Conservation (phyloP, 1,140 invertebrate genomes). For the Parapsyche elsis region DNA sequence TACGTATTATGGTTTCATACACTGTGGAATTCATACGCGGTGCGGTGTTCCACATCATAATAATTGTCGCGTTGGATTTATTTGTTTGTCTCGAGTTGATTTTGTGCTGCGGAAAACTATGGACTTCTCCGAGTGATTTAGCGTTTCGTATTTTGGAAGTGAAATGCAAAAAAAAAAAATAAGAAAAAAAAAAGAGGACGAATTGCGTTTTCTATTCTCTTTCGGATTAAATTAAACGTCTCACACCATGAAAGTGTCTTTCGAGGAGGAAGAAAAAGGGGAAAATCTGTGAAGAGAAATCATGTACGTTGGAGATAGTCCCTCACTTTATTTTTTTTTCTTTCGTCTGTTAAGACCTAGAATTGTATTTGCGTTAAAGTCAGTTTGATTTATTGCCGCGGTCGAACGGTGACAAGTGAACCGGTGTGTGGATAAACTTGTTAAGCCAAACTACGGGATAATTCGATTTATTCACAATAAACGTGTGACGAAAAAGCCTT, state of each 20-base stretch:
- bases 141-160: too few species aligned
- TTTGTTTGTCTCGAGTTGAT: too few species aligned
- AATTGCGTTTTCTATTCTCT: not conserved
- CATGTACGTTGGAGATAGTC: constrained; percentile 11
- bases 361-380: constrained; percentile 18
- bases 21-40: too few species aligned
- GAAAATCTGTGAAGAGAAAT: not conserved
- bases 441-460: constrained; percentile 8
- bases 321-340: not conserved
- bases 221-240: constrained; percentile 7
- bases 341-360: not conserved
- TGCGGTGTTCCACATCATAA: too few species aligned
- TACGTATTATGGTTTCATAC: too few species aligned
- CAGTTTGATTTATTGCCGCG: constrained; percentile 21
- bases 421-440: constrained; percentile 5
- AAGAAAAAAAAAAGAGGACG: not conserved
- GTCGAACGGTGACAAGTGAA: not conserved
- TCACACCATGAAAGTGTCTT: not conserved
- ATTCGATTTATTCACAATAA: not conserved
- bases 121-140: too few species aligned
- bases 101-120: too few species aligned
- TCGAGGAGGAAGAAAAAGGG: not conserved
- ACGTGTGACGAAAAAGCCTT: not conserved
- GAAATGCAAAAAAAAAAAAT: too few species aligned
- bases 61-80: too few species aligned